These are phyloP conservation scores for Nothoprocta pentlandii DNA, from an alignment of 2,113 vertebrate species.

Conservation along the genomic window DNA sequence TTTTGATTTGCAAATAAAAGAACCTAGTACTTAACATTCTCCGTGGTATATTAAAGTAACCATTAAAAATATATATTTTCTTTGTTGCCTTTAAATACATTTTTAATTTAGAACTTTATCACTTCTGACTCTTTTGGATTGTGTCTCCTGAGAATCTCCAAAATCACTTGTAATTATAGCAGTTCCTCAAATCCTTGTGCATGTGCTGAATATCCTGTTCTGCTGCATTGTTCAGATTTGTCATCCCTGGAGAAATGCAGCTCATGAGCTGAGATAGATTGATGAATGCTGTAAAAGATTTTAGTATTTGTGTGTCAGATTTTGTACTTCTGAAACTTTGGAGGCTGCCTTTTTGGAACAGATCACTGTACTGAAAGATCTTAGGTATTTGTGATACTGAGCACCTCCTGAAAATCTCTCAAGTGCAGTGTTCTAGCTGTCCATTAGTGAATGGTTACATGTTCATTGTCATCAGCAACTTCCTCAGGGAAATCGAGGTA, in stretches of 20 bases:
- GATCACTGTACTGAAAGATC: not conserved
- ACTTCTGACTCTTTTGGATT: not conserved
- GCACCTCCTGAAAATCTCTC: not conserved
- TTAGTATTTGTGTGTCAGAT: accelerated
- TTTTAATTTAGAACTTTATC: not conserved
- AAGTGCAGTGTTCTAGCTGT: not conserved
- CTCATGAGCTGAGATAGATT: accelerated
- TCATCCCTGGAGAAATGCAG: not conserved
- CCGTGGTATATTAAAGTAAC: not conserved
- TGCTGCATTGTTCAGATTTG: not conserved
- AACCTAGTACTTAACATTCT: not conserved
- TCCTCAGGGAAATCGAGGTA: not conserved
- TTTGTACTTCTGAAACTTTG: not conserved
- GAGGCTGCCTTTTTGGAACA: not conserved
- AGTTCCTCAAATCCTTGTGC: not conserved
- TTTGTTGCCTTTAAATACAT: not conserved
- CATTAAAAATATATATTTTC: not conserved
- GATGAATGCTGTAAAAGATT: not conserved
- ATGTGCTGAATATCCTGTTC: not conserved
- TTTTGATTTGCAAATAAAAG: not conserved
- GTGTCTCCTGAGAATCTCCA: not conserved
- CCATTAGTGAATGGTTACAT: not conserved
- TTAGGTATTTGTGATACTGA: not conserved
- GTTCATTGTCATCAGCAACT: not conserved
- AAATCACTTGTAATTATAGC: not conserved